Evolutionary conservation across 2,113 vertebrate species (phyloP), one percentile per base, ranked within the genome.

Genomic region (Corythaeola cristata): DNA sequence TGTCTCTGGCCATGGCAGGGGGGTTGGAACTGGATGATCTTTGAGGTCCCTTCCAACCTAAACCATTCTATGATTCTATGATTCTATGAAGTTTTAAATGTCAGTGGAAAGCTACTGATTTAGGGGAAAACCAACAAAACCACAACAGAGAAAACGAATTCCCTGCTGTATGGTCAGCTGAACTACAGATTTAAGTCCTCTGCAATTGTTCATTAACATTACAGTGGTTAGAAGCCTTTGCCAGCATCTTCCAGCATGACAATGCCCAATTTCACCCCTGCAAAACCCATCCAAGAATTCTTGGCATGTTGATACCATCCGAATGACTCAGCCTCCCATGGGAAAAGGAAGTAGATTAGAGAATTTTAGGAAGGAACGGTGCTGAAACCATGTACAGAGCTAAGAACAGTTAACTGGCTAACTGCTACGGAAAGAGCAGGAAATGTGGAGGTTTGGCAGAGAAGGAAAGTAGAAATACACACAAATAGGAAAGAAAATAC

Each of bases 231-330:
- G 55, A 90, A 81, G 55, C 0, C 0, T 84, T 74, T 21, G 9
- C 41, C 79, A 81, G 73, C 22, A 55, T 37, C 88, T 90, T 74
- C 39, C 88, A 80, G 79, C 13, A 27, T 5, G 12, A 50, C 47
- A 90, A 88, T 59, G 47, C 32, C 86, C 41, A 50, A 60, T 74
- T 89, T 89, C 73, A 74, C 23, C 60, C 30, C 41, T 75, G 77
- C 41, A 64, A 96, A 92, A 92, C n/a, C n/a, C 64, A 84, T 75
- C 76, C 84, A 92, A 87, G 56, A 86, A 85, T 89, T 91, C 45
- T 18, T 89, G 69, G 77, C 69, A 56, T 27, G 18, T 39, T 30
- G n/a, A 30, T 82, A 78, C 30, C 21, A 33, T n/a, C 13, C 0
- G 0, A 68, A 85, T 94, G 69, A 96, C 87, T 96, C 89, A 91